These are phyloP conservation scores for Hyposoter dolosus DNA, from an alignment of 2,888 invertebrate species.

Conservation along the genomic window DNA sequence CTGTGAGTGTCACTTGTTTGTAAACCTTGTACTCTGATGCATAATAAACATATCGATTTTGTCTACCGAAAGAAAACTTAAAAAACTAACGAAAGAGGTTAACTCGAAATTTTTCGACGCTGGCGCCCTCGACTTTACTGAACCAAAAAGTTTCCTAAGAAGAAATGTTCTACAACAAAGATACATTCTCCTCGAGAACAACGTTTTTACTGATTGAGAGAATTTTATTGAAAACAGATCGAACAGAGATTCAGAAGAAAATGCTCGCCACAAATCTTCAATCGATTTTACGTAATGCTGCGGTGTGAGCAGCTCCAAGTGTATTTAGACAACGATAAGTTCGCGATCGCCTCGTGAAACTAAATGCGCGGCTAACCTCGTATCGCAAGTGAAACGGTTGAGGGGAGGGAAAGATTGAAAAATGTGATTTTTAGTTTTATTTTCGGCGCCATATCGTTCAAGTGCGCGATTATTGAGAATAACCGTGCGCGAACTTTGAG, in stretches of 20 bases:
- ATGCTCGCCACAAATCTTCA: background rate
- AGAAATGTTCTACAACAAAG: background rate
- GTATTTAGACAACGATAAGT: background rate
- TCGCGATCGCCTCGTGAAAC: background rate
- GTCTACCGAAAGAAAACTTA: background rate
- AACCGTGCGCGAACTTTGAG: background rate
- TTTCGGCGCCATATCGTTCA: background rate
- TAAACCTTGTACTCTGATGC: constrained; percentile 26
- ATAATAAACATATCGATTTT: constrained; percentile 50
- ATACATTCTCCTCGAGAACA: background rate
- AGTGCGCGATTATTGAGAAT: background rate
- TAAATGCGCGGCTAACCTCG: background rate
- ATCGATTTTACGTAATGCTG: background rate
- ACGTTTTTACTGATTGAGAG: background rate
- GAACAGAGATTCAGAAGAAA: constrained; percentile 4
- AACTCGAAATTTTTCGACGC: background rate
- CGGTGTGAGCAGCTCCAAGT: background rate
- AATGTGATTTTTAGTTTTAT: constrained; percentile 54
- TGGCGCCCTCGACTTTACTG: background rate
- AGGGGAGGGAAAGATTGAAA: background rate
- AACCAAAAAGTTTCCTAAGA: background rate
- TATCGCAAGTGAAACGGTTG: background rate
- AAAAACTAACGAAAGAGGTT: background rate
- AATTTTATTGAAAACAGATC: background rate
- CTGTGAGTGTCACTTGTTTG: constrained; percentile 39